Evolutionary conservation across 2,113 vertebrate genomes (phyloP), one percentile per base, ranked within the genome.

Genomic region (Smithornis capensis): DNA sequence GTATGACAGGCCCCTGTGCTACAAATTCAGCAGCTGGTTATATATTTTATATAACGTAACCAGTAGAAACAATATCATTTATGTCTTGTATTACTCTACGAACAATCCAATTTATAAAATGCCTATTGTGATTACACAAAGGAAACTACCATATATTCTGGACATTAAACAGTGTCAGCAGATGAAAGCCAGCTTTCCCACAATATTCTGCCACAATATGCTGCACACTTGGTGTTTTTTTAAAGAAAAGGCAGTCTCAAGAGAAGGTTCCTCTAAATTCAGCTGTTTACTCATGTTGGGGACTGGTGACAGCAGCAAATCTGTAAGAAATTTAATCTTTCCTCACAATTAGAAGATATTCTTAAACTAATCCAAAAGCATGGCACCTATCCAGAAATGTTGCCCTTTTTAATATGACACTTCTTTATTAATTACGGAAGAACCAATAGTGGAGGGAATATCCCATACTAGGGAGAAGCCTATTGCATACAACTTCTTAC

Each of bases 101-200:
- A 97, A 97, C 92, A 94, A 92, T 90, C 68, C 88, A 92, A 96
- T 98, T 97, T 98, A 97, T 91, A 95, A 97, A 98, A 89, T 89
- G 86, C 82, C 94, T 94, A 37, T 95, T 94, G 77, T 96, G 92
- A 97, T 95, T 97, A 88, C 27, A 97, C 73, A 97, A 73, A 95
- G 89, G 59, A 78, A 96, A 84, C 53, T 38, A 76, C 31, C 86
- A 96, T 96, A 97, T 97, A 97, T 97, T 96, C 96, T 80, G 55
- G 95, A 96, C 42, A 53, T 95, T 97, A 95, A 98, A 97, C 97
- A 97, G 40, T 88, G 96, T 93, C 92, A 91, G 50, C 2, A 19
- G 67, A 82, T 71, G 89, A 97, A 97, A 97, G 55, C 81, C 62
- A 96, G 89, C 89, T 95, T 97, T 94, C 84, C 73, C 60, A 68